Percentiles rank a stretch among this genome's conserved stretches.
Evolutionary conservation across 2,888 invertebrate genomes (phyloP).

Genomic region (Elgonia sp.): DNA sequence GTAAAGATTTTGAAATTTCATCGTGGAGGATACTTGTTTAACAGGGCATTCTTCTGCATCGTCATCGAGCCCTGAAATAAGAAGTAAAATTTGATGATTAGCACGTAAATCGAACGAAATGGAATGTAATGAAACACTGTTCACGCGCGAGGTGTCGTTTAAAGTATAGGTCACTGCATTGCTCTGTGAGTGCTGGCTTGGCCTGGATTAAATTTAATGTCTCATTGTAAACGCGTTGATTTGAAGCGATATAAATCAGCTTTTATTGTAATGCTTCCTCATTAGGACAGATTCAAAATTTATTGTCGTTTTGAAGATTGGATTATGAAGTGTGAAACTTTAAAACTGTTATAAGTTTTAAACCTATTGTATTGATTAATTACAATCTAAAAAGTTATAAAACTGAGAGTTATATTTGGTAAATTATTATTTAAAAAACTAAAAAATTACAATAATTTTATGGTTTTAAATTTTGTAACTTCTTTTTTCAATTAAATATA

Average conservation of each 20-base stretch:
- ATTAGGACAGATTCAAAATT: background rate
- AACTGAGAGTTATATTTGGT: too few relatives aligned
- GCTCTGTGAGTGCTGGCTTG: background rate
- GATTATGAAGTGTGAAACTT: too few relatives aligned
- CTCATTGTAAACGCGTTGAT: background rate
- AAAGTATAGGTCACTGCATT: slow-evolving; percentile 1
- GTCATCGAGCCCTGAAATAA: slow-evolving; percentile 84
- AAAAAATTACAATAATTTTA: too few relatives aligned
- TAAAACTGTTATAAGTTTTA: too few relatives aligned
- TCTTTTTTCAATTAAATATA: too few relatives aligned
- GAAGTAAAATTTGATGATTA: slow-evolving; percentile 22
- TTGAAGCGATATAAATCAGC: background rate
- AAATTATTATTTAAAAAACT: too few relatives aligned
- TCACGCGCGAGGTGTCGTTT: background rate
- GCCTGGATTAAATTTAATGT: slow-evolving; percentile 14
- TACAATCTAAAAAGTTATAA: too few relatives aligned
- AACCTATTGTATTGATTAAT: too few relatives aligned
- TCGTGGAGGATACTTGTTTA: slow-evolving; percentile 84
- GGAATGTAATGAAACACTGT: background rate
- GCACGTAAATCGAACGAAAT: background rate
- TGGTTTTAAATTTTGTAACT: too few relatives aligned
- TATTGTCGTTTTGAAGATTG: too few relatives aligned
- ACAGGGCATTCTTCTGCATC: slow-evolving; percentile 79
- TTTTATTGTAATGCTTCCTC: background rate
- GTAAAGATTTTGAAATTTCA: slow-evolving; percentile 77